Evolutionary conservation across 2,888 invertebrate genomes (phyloP).

Genomic region (Chrysotoxum bicinctum): DNA sequence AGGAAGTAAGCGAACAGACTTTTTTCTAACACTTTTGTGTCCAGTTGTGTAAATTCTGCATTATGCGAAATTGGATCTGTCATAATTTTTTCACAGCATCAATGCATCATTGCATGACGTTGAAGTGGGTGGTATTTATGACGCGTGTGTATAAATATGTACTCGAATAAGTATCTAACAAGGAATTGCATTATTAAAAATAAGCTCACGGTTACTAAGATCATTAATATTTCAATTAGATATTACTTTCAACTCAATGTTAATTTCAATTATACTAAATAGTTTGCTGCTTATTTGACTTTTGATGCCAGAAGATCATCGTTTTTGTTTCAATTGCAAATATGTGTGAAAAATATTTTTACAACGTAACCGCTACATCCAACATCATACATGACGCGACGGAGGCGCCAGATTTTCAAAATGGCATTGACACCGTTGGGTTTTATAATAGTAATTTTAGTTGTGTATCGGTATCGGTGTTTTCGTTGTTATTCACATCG

Average conservation of each 20-base stretch:
- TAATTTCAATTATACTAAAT: slow-evolving; percentile 7
- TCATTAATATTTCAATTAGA: neutral
- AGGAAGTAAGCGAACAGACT: too few relatives aligned
- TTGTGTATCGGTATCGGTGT: neutral
- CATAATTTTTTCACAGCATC: neutral
- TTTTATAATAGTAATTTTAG: neutral
- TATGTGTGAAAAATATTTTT: neutral
- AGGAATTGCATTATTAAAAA: neutral
- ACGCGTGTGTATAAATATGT: neutral
- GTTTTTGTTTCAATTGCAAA: neutral
- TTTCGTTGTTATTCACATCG: neutral
- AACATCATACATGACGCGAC: neutral
- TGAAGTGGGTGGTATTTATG: neutral
- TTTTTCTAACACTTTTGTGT: too few relatives aligned
- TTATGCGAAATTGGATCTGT: neutral
- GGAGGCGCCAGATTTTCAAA: neutral
- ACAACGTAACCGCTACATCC: neutral
- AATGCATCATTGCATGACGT: neutral
- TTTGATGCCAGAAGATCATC: neutral
- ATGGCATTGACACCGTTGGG: slow-evolving; percentile 7
- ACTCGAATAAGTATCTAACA: neutral
- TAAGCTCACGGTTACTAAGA: neutral
- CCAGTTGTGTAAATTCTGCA: neutral
- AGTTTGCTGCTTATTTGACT: neutral
- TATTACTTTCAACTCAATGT: neutral